Conservation (phyloP, 1,140 invertebrate species). For the Drosophila bifasciata region DNA sequence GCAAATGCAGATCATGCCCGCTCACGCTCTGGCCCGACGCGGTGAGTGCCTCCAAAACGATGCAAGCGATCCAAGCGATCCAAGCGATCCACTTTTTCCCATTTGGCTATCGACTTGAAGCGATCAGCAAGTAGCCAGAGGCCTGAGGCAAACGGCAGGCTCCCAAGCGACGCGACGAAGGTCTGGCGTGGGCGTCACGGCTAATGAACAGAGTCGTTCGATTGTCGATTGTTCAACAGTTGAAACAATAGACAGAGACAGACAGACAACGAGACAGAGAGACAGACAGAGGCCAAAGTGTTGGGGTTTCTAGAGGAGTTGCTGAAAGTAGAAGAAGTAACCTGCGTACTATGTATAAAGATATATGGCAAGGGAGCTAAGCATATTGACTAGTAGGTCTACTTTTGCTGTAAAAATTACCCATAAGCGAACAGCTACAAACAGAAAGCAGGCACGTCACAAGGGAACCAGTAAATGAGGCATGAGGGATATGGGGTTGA, state of each 20-base stretch:
- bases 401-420: too few relatives aligned
- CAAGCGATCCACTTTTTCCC: not conserved
- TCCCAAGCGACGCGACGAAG: slow-evolving; percentile 59
- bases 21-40: slow-evolving; percentile 84
- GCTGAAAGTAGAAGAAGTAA: too few relatives aligned
- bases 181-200: slow-evolving; percentile 60
- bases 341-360: too few relatives aligned
- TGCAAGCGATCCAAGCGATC: not conserved
- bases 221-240: not conserved
- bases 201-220: slow-evolving; percentile 61
- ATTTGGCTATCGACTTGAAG: slow-evolving; percentile 55
- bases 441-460: too few relatives aligned
- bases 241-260: slow-evolving; percentile 55
- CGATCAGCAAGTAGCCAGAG: slow-evolving; percentile 46
- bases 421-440: too few relatives aligned
- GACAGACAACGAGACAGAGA: slow-evolving; percentile 2
- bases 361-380: too few relatives aligned
- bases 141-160: slow-evolving; percentile 36
- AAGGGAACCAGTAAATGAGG: too few relatives aligned
- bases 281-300: too few relatives aligned
- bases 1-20: slow-evolving; percentile 90
- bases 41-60: slow-evolving; percentile 54
- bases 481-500: too few relatives aligned
- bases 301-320: too few relatives aligned
- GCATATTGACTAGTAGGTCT: too few relatives aligned